Evolutionary conservation across 2,797 vertebrate species (phyloP).

Genomic region (Jordanella pulchra): DNA sequence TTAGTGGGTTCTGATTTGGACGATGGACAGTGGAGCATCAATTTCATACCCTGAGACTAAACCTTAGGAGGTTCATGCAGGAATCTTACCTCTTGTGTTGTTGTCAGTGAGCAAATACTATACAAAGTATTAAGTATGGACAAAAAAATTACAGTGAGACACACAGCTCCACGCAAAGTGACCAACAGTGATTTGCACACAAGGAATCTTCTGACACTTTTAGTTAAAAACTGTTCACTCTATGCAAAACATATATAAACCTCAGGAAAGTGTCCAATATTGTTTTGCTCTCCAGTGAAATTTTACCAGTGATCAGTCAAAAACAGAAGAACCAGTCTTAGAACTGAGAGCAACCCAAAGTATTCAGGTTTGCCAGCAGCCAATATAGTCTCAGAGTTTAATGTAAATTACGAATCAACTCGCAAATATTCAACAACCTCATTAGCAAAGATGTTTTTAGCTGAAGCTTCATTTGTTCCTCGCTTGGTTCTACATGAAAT

Average conservation of each 20-base stretch:
- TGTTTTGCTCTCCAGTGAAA: constrained; percentile 33
- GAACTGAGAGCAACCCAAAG: constrained; percentile 5
- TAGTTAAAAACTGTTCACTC: constrained; percentile 14
- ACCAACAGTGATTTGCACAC: constrained; percentile 16
- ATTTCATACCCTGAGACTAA: background rate
- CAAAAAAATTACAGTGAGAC: background rate
- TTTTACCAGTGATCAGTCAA: background rate
- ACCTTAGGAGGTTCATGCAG: background rate
- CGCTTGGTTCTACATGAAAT: background rate
- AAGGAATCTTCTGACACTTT: constrained; percentile 10
- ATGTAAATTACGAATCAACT: constrained; percentile 9
- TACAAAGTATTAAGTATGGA: constrained; percentile 16
- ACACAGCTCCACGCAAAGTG: constrained; percentile 27
- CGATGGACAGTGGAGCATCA: background rate
- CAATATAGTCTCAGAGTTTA: constrained; percentile 1
- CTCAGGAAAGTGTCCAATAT: background rate
- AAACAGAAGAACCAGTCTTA: constrained; percentile 2
- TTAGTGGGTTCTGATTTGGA: background rate
- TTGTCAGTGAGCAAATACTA: constrained; percentile 9
- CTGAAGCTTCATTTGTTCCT: constrained; percentile 9
- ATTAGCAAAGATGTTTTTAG: constrained; percentile 15
- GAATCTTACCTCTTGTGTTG: background rate
- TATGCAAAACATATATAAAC: constrained; percentile 28
- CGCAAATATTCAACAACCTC: constrained; percentile 18
- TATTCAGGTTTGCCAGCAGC: constrained; percentile 3